A percentile compares a stretch with the other conserved stretches of the same genome.
phyloP scores from a whole-genome alignment of 1,140 invertebrate genomes.

The Venturia canescens region DNA sequence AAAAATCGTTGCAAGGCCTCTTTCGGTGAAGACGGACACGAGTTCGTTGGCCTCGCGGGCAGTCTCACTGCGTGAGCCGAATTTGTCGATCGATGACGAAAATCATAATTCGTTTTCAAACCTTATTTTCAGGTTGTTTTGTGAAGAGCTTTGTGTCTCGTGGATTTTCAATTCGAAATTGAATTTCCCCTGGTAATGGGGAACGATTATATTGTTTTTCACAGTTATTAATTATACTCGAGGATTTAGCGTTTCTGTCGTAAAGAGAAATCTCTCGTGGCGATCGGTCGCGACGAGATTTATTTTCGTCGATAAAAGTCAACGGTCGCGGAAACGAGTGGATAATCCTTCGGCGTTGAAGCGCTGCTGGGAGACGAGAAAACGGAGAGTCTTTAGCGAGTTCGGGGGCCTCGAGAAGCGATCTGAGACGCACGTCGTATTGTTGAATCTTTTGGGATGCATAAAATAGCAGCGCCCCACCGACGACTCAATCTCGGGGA shows the following conservation, averaged over 20 bases:
- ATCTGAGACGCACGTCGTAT: not conserved
- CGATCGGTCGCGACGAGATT: not conserved
- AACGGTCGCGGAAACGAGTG: slow-evolving; percentile 25
- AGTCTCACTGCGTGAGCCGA: not conserved
- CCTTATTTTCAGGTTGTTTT: no score
- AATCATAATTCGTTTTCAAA: not conserved
- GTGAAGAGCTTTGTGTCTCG: no score
- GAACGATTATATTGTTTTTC: no score
- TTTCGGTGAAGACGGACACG: not conserved
- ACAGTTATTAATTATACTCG: not conserved
- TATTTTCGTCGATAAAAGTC: slow-evolving; percentile 26
- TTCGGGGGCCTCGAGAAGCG: not conserved
- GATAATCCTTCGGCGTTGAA: not conserved
- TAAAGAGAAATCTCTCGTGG: not conserved
- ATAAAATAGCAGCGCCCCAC: not conserved
- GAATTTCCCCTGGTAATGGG: no score
- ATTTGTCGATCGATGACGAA: not conserved
- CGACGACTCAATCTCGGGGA: slow-evolving; percentile 40
- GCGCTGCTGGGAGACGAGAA: not conserved
- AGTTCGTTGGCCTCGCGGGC: not conserved
- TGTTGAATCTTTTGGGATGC: slow-evolving; percentile 15
- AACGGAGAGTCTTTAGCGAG: not conserved
- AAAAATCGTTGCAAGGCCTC: slow-evolving; percentile 37
- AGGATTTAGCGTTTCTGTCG: no score
- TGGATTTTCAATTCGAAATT: no score